A percentile compares a stretch with the other conserved stretches of the same genome.
Evolutionary conservation across 2,888 invertebrate species (phyloP).

Genomic region (Aphidoletes aphidimyza): DNA sequence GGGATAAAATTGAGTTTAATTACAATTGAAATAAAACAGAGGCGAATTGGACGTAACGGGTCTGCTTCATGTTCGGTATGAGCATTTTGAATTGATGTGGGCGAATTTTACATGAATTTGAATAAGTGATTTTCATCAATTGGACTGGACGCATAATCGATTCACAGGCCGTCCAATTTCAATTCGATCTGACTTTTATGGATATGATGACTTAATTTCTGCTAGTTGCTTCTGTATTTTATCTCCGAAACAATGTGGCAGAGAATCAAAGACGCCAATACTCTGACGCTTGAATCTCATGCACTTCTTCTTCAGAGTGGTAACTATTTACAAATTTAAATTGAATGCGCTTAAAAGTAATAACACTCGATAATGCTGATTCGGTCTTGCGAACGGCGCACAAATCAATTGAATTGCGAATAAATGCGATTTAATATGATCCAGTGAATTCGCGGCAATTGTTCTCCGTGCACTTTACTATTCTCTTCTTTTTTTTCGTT

Average conservation of each 20-base stretch:
- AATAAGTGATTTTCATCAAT: background rate
- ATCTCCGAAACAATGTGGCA: too few species aligned
- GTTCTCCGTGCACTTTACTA: background rate
- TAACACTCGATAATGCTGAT: conserved; percentile 18
- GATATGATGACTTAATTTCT: too few species aligned
- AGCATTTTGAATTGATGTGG: background rate
- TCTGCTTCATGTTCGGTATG: background rate
- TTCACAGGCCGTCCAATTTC: too few species aligned
- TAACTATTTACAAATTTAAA: conserved; percentile 19
- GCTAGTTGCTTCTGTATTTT: too few species aligned
- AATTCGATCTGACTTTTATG: too few species aligned
- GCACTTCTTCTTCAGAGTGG: background rate
- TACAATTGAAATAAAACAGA: background rate
- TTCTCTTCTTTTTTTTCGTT: background rate
- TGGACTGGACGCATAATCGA: background rate
- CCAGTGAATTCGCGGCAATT: background rate
- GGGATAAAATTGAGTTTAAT: conserved; percentile 11
- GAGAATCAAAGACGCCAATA: too few species aligned
- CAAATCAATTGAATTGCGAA: background rate
- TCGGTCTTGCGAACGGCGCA: background rate
- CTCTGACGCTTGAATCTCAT: background rate
- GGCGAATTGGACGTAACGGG: background rate
- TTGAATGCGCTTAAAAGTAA: conserved; percentile 27
- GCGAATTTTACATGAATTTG: background rate
- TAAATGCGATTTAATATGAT: conserved; percentile 26